Evolutionary conservation across 2,113 vertebrate genomes (phyloP).

Genomic region (Calyptommatus sinebrachiatus): DNA sequence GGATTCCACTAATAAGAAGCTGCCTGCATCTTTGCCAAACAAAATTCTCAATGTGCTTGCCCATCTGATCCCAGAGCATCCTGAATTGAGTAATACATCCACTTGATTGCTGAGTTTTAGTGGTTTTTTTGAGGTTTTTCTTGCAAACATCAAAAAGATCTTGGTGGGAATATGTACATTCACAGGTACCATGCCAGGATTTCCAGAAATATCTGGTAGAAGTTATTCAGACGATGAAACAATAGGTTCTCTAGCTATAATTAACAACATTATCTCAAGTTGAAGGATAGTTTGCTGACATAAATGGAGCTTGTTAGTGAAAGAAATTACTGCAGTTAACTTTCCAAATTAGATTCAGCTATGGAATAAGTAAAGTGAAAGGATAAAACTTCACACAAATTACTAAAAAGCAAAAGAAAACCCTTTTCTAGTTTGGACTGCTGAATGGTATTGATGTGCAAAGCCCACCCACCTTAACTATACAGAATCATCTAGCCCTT

Average conservation of each 20-base stretch:
- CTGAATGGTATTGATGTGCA: slow-evolving; percentile 14
- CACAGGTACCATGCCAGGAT: too few relatives aligned
- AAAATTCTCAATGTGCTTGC: too few relatives aligned
- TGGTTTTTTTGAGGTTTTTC: too few relatives aligned
- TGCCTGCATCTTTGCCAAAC: too few relatives aligned
- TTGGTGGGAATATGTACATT: too few relatives aligned
- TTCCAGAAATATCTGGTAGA: too few relatives aligned
- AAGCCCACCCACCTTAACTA: background rate
- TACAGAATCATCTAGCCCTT: slow-evolving; percentile 54
- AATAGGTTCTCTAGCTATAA: background rate
- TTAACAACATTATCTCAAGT: background rate
- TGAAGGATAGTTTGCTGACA: background rate
- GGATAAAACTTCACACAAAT: background rate
- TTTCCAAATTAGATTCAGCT: slow-evolving; percentile 17
- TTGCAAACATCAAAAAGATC: too few relatives aligned
- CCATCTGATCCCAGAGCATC: too few relatives aligned
- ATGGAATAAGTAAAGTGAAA: slow-evolving; percentile 30
- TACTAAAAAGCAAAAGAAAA: slow-evolving; percentile 19
- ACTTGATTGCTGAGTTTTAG: too few relatives aligned
- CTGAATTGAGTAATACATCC: too few relatives aligned
- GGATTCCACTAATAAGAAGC: too few relatives aligned
- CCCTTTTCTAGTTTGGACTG: slow-evolving; percentile 26
- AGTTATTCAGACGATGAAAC: background rate
- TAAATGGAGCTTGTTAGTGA: slow-evolving; percentile 1
- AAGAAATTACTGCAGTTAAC: slow-evolving; percentile 15